Evolutionary conservation across 2,797 vertebrate genomes (phyloP), one percentile per base, ranked within the genome.

Genomic region (Corythornis leucogaster): DNA sequence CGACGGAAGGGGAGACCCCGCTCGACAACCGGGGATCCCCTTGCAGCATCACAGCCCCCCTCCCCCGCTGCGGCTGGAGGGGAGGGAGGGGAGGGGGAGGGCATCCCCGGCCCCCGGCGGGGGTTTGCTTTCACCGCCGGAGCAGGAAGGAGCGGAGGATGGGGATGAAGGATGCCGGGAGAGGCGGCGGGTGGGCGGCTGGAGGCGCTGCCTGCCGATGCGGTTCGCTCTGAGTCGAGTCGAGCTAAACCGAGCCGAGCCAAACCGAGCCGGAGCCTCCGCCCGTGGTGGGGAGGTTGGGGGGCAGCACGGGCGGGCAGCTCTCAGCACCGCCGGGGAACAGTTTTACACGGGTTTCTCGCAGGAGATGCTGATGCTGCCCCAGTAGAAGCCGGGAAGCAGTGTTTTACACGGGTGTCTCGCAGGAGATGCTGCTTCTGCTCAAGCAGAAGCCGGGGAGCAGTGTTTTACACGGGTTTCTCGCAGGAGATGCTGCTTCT

Each of bases 31-130:
- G 92, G 90, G 90, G 90, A 94, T 90, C 92, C 85, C 90, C 87
- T 85, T 67, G 80, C 93, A 89, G 93, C 93, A 94, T 85, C 45
- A 90, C 82, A 93, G 94, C 80, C 93, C 67, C 90, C 91, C 89
- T 61, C 83, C 91, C 76, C 61, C 75, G 57, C 30, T 87, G 87
- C 87, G 75, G 83, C 54, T 66, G 62, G 62, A 88, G 64, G 20
- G 45, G 48, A 42, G 59, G 83, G 70, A 26, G 33, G 31, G 61
- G 33, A 70, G 85, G 55, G 67, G 43, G 40, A 58, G 77, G 46
- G 90, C 79, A 92, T 87, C 93, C 94, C 94, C 94, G 54, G 92
- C 81, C 92, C 90, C 79, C 42, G 67, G 94, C 88, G 76, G 85
- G 84, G 87, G 85, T 45, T 33, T 89, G 85, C 92, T 74, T 70